phyloP scores from a whole-genome alignment of 2,113 vertebrate species.

The Setophaga petechia region DNA sequence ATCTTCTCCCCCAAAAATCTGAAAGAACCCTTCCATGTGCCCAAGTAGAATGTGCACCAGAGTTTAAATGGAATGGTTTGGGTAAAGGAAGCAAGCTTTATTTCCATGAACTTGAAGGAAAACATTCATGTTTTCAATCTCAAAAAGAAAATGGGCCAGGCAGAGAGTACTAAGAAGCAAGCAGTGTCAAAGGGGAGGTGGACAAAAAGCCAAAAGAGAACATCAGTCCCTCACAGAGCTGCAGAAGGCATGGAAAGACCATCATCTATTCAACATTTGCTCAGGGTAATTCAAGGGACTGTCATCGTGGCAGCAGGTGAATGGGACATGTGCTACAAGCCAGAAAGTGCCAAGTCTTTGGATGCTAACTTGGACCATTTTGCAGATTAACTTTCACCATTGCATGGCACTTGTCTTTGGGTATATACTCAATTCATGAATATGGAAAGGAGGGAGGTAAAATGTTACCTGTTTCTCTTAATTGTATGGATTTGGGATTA shows the following conservation, averaged over 20 bases:
- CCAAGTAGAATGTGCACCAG: not conserved
- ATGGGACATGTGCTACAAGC: not conserved
- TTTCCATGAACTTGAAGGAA: not conserved
- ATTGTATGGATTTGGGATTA: not conserved
- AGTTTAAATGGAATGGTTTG: not conserved
- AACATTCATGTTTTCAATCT: not conserved
- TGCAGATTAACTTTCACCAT: not conserved
- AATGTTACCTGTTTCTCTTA: not conserved
- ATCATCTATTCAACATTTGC: not conserved
- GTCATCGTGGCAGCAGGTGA: not conserved
- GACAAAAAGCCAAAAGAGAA: not conserved
- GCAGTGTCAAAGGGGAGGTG: not conserved
- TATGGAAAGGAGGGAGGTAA: not conserved
- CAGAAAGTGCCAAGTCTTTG: not conserved
- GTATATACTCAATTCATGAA: not conserved
- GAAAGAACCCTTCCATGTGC: not conserved
- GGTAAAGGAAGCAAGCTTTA: not conserved
- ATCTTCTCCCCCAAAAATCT: not conserved
- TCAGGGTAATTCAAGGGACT: not conserved
- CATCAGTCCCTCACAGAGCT: not conserved
- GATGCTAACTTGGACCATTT: not conserved
- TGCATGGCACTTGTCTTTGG: not conserved
- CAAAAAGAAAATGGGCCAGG: not conserved
- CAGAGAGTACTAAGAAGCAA: not conserved
- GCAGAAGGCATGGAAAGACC: not conserved